These are phyloP conservation scores for Clarias laeviceps DNA, from an alignment of 2,797 vertebrate species.

Conservation along the genomic window DNA sequence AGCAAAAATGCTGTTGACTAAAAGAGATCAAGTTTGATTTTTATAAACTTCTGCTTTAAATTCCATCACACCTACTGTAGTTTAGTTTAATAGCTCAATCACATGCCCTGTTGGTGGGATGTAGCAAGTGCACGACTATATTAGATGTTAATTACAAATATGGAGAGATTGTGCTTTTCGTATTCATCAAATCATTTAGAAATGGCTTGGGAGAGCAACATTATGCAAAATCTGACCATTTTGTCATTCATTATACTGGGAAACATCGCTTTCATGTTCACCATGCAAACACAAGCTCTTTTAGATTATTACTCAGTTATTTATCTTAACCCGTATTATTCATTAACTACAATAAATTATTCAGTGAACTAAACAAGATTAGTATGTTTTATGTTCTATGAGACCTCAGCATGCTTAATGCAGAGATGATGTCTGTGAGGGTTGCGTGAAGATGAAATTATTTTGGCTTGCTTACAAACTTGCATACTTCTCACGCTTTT, in stretches of 20 bases:
- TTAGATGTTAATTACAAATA: not conserved
- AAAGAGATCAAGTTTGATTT: not conserved
- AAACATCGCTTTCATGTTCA: not conserved
- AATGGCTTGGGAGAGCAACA: not conserved
- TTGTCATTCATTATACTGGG: not conserved
- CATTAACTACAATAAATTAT: not conserved
- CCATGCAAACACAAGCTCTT: not conserved
- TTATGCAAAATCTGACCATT: not conserved
- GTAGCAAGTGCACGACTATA: conserved; percentile 5
- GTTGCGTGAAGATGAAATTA: not conserved
- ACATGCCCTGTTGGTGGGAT: not conserved
- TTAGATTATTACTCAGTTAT: not conserved
- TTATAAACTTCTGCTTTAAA: not conserved
- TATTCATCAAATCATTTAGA: not conserved
- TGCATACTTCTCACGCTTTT: not conserved
- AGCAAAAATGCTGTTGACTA: not conserved
- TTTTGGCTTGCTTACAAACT: conserved; percentile 5
- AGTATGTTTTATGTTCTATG: not conserved
- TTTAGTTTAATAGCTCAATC: conserved; percentile 22
- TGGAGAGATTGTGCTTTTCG: not conserved
- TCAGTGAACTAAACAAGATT: not conserved
- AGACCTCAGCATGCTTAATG: not conserved
- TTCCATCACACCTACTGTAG: not conserved
- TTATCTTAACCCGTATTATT: conserved; percentile 13
- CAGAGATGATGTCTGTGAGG: not conserved